Evolutionary conservation across 2,113 vertebrate genomes (phyloP), one percentile per base, ranked within the genome.

Genomic region (Camelus bactrianus): DNA sequence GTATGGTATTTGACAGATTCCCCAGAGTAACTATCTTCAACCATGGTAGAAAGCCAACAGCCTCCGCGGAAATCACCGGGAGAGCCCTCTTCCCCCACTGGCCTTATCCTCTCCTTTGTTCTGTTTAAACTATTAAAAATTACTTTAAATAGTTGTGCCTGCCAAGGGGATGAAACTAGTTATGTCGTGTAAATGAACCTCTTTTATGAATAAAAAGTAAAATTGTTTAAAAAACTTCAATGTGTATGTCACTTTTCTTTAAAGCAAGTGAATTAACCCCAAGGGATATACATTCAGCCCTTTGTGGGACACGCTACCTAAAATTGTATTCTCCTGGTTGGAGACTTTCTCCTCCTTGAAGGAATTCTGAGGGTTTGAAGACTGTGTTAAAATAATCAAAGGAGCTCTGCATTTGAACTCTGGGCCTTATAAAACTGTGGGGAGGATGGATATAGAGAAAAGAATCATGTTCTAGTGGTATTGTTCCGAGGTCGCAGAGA

Each of bases 261-360:
- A 93, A 91, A 98, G 48, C 15, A 79, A 89, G 28, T 52, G 52
- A 87, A 62, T 77, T 67, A 73, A 60, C 16, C 89, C 48, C 64
- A 80, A 85, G 52, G 19, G 83, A 62, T 80, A 46, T 54, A 72
- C 20, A 91, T 72, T 24, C 15, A 65, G 38, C 20, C 60, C 84
- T 96, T 91, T 97, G 90, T 83, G 92, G 28, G 88, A 89, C 69
- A 56, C 75, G 12, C 54, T 85, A 22, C 93, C 96, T 97, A 77
- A 86, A 96, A 89, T 65, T 65, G 83, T 52, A 35, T 89, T 86
- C 58, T 46, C 8, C 84, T 88, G 76, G 8, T 93, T 76, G 84
- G 79, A 95, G 92, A 60, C 28, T 56, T 72, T 42, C 42, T 69
- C 82, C 64, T 81, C 54, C 22, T 60, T 52, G 26, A 85, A 93